phyloP scores from a whole-genome alignment of 2,888 invertebrate genomes.

The Endotricha flammealis region DNA sequence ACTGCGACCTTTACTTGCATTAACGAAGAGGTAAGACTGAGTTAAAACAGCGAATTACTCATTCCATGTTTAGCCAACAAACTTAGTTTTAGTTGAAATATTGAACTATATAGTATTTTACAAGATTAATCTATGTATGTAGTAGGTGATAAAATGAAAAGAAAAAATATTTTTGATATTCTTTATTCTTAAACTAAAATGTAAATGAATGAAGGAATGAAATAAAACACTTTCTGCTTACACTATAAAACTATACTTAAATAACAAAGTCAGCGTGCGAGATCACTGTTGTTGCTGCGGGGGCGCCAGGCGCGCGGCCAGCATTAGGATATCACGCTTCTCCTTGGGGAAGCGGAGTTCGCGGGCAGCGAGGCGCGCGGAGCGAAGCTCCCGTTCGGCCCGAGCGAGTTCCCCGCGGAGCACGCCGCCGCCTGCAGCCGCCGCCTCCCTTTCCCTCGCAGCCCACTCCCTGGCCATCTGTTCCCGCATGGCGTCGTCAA shows the following conservation, averaged over 20 bases:
- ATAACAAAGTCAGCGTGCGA: slow-evolving; percentile 52
- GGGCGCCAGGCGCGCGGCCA: slow-evolving; percentile 89
- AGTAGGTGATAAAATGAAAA: not conserved
- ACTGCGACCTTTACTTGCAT: no score
- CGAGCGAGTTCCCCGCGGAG: slow-evolving; percentile 88
- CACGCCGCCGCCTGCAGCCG: slow-evolving; percentile 76
- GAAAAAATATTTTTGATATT: not conserved
- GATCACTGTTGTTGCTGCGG: slow-evolving; percentile 67
- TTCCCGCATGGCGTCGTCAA: slow-evolving; percentile 97
- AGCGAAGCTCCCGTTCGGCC: slow-evolving; percentile 91
- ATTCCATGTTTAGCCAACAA: no score
- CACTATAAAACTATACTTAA: slow-evolving; percentile 67
- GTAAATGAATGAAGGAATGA: slow-evolving; percentile 15
- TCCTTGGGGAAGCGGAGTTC: slow-evolving; percentile 96
- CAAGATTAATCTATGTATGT: no score
- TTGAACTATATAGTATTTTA: no score
- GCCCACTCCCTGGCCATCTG: slow-evolving; percentile 98
- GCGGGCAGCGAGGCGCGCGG: slow-evolving; percentile 90
- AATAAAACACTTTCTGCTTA: slow-evolving; percentile 55
- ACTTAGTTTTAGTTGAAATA: no score
- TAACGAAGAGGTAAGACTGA: no score
- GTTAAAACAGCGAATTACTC: no score
- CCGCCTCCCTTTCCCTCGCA: slow-evolving; percentile 60
- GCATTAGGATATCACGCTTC: slow-evolving; percentile 94
- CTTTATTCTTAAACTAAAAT: slow-evolving; percentile 2